Evolutionary conservation across 2,113 vertebrate genomes (phyloP).

Genomic region (Gymnogyps californianus): DNA sequence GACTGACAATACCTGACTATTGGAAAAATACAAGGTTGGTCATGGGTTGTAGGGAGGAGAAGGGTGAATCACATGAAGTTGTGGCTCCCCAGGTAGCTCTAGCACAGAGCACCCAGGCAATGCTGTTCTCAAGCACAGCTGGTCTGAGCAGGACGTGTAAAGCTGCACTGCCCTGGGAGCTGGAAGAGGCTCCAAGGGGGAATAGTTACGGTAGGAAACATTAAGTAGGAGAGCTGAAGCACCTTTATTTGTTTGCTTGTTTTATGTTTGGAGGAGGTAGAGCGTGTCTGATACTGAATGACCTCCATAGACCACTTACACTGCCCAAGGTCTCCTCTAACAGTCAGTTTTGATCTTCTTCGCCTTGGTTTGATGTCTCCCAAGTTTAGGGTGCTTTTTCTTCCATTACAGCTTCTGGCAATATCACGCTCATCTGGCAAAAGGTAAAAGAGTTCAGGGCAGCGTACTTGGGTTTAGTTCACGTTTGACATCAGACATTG

Average conservation of each 20-base stretch:
- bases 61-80: not conserved
- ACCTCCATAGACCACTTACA: not conserved
- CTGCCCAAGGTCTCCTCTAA: not conserved
- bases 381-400: not conserved
- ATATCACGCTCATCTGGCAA: not conserved
- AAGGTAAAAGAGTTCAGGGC: not conserved
- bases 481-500: not conserved
- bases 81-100: accelerated
- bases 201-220: not conserved
- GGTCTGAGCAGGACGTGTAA: not conserved
- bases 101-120: accelerated
- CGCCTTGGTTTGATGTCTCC: not conserved
- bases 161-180: not conserved
- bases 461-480: not conserved
- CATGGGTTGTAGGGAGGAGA: not conserved
- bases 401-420: not conserved
- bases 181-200: not conserved
- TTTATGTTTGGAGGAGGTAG: not conserved
- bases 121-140: not conserved
- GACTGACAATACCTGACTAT: not conserved
- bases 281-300: not conserved
- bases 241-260: too few species aligned
- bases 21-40: not conserved
- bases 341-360: not conserved
- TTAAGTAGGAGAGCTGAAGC: not conserved